Conservation (phyloP, 1,140 invertebrate genomes). For the Bombus cullumanus region DNA sequence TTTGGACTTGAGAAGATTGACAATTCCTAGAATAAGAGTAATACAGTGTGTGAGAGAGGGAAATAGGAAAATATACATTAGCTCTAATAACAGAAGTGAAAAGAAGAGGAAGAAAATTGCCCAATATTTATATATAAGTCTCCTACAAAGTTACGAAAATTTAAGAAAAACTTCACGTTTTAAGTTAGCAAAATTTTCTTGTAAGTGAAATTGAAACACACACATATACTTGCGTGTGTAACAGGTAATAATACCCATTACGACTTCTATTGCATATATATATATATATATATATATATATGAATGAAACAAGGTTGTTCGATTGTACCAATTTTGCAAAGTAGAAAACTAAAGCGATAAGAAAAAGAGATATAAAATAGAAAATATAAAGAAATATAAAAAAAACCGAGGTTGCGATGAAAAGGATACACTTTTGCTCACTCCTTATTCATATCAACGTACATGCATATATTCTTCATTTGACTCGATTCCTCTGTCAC, state of each 20-base stretch:
- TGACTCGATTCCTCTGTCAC: not conserved
- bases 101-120: not conserved
- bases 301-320: not conserved
- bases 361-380: not conserved
- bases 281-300: not conserved
- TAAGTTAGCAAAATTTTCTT: not conserved
- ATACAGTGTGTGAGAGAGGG: too few species aligned
- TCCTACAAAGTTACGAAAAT: not conserved
- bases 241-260: not conserved
- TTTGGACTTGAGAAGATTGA: too few species aligned
- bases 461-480: not conserved
- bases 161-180: not conserved
- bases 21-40: too few species aligned
- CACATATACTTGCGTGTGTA: too few species aligned
- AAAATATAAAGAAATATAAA: not conserved
- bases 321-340: not conserved
- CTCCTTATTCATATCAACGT: not conserved
- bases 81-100: not conserved
- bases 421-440: not conserved
- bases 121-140: not conserved
- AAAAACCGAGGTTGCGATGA: not conserved
- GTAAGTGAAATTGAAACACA: not conserved
- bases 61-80: not conserved
- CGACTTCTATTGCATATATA: conserved; percentile 20
- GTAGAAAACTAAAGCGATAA: not conserved